Evolutionary conservation across 2,113 vertebrate species (phyloP), one percentile per base, ranked within the genome.

Genomic region (Otolemur garnettii): DNA sequence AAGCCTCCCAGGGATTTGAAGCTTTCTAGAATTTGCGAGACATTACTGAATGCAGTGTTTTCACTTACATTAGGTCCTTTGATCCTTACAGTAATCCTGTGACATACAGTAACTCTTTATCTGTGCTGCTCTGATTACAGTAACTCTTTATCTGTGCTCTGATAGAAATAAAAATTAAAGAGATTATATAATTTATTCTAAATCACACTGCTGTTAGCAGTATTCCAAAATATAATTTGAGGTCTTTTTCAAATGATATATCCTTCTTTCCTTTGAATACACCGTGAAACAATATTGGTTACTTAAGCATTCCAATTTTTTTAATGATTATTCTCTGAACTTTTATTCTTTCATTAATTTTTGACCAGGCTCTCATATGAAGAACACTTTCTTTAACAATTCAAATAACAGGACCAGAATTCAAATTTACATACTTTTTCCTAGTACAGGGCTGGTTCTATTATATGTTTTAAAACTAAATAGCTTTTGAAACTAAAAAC

Each of bases 181-280:
- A 81, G 12, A 66, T 94, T 53, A 87, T 94, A 66, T 82, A 50
- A 72, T 91, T 92, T 82, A 15, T 95, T 83, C 38, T 79, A 77
- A 95, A 57, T 94, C 28, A 79, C 35, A 69, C 24, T 93, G 26
- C 26, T 88, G 8, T 94, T 85, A 87, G 57, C 60, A 90, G 17
- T 91, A 80, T 71, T 94, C 57, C 77, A 71, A 81, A 81, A 24
- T 74, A 64, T 5, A 94, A 35, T 64, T 81, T 93, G 64, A 85
- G 3, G 7, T 71, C 38, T 93, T 77, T 96, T 82, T 87, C n/a
- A 81, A 38, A 74, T 87, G 74, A 55, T 77, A 80, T 53, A 8
- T 53, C 28, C 17, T 80, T 71, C 45, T 85, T 79, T 92, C 17
- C 53, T 95, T 91, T 94, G 28, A 89, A 78, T 89, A 30, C 2